phyloP scores from a whole-genome alignment of 2,888 invertebrate genomes.

The Harpagoxenus sublaevis region DNA sequence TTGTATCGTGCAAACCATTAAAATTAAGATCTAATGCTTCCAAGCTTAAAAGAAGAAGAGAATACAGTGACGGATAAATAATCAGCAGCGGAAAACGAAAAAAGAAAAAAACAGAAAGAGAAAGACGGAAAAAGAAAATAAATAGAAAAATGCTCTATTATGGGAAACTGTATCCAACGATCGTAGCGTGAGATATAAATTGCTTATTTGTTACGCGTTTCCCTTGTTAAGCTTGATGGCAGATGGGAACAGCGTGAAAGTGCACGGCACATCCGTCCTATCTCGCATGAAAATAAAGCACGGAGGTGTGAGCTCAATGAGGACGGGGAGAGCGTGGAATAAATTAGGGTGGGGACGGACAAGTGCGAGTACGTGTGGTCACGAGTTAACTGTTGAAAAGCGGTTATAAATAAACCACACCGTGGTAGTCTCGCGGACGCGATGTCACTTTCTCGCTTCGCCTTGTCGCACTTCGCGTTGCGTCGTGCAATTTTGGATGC shows the following conservation, averaged over 20 bases:
- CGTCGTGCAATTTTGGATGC: slow-evolving; percentile 61
- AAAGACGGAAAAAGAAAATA: neutral
- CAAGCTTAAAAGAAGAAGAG: neutral
- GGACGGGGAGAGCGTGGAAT: slow-evolving; percentile 1
- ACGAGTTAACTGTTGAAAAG: slow-evolving; percentile 75
- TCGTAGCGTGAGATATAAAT: slow-evolving; percentile 48
- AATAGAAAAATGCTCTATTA: neutral
- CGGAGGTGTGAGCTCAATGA: slow-evolving; percentile 67
- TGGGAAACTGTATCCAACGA: slow-evolving; percentile 24
- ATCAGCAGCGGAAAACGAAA: neutral
- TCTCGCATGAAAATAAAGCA: slow-evolving; percentile 69
- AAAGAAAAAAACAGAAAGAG: neutral
- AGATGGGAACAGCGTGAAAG: slow-evolving; percentile 41
- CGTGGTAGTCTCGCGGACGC: slow-evolving; percentile 50
- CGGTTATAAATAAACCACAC: slow-evolving; percentile 74
- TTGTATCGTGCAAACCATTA: neutral
- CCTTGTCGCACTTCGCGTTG: slow-evolving; percentile 40
- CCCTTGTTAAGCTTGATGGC: slow-evolving; percentile 37
- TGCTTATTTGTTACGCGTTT: slow-evolving; percentile 35
- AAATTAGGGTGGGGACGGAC: slow-evolving; percentile 55
- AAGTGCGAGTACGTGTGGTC: slow-evolving; percentile 56
- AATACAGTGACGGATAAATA: slow-evolving; percentile 12
- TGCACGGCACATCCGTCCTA: slow-evolving; percentile 35
- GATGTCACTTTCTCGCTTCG: slow-evolving; percentile 43
- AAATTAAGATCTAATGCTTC: slow-evolving; percentile 14